phyloP scores from a whole-genome alignment of 2,797 vertebrate species.

The Peromyscus aztecus region DNA sequence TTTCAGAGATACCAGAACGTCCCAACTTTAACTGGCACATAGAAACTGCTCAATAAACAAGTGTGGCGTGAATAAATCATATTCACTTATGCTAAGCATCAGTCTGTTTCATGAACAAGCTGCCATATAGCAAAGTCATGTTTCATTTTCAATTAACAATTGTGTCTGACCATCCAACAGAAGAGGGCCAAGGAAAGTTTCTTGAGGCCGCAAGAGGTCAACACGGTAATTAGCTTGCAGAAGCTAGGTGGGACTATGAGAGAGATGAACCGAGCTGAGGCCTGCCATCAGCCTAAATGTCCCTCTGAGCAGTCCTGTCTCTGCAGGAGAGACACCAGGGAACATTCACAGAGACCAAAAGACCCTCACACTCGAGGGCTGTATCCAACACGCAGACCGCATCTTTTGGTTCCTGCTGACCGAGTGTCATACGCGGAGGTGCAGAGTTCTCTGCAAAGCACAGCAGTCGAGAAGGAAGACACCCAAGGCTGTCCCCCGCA shows the following conservation, averaged over 20 bases:
- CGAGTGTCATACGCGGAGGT: background rate
- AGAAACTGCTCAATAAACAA: constrained; percentile 10
- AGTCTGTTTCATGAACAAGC: background rate
- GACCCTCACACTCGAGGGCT: background rate
- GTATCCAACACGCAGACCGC: background rate
- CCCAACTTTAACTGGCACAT: background rate
- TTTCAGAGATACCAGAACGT: constrained; percentile 32
- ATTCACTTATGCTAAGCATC: background rate
- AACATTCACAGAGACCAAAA: background rate
- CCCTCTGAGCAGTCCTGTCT: background rate
- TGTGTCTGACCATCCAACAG: background rate
- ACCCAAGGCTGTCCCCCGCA: background rate
- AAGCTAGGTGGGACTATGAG: background rate
- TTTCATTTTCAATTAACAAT: constrained; percentile 1
- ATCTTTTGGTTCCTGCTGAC: background rate
- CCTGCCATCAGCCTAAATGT: background rate
- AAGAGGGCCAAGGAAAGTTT: background rate
- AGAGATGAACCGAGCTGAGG: background rate
- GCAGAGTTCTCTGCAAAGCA: background rate
- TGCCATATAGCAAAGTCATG: background rate
- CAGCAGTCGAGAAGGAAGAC: background rate
- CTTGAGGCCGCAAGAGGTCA: background rate
- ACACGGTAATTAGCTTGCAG: background rate
- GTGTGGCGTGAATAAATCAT: background rate
- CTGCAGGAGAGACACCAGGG: background rate